Conservation (phyloP, 2,888 invertebrate species). For the Drosophila nigricruria region DNA sequence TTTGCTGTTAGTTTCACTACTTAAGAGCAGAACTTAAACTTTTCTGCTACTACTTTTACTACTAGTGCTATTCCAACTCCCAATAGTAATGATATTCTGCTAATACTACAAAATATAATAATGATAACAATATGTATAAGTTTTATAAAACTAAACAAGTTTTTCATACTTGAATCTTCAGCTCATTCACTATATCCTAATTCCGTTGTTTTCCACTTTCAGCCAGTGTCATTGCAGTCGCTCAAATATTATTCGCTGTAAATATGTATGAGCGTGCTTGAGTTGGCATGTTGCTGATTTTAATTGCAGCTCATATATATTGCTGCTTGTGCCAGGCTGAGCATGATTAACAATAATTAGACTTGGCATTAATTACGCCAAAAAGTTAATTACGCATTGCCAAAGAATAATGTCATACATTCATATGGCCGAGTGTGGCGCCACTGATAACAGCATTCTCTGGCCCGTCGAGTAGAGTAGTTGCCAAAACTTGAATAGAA, state of each 20-base stretch:
- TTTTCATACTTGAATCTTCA: neutral
- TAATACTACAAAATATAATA: neutral
- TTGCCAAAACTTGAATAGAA: conserved; percentile 9
- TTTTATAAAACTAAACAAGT: neutral
- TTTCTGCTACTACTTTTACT: no score
- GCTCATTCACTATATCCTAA: neutral
- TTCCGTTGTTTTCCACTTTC: neutral
- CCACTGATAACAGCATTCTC: conserved; percentile 33
- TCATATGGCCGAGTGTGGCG: conserved; percentile 39
- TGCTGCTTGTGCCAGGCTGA: conserved; percentile 70
- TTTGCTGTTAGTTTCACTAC: no score
- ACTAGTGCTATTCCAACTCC: no score
- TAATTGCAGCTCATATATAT: conserved; percentile 82
- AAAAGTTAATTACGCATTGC: conserved; percentile 82
- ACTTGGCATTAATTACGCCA: conserved; percentile 84
- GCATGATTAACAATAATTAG: conserved; percentile 85
- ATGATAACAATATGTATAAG: neutral
- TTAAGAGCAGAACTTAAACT: no score
- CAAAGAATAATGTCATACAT: conserved; percentile 62
- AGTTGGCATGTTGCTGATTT: conserved; percentile 71
- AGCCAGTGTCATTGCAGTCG: conserved; percentile 33
- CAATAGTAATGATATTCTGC: no score
- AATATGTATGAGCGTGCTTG: conserved; percentile 29
- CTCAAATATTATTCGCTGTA: conserved; percentile 16
- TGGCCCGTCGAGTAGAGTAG: conserved; percentile 2